Percentiles rank a stretch among this genome's conserved stretches.
Conservation (phyloP, 2,888 invertebrate species). For the Gymnoscelis rufifasciata region DNA sequence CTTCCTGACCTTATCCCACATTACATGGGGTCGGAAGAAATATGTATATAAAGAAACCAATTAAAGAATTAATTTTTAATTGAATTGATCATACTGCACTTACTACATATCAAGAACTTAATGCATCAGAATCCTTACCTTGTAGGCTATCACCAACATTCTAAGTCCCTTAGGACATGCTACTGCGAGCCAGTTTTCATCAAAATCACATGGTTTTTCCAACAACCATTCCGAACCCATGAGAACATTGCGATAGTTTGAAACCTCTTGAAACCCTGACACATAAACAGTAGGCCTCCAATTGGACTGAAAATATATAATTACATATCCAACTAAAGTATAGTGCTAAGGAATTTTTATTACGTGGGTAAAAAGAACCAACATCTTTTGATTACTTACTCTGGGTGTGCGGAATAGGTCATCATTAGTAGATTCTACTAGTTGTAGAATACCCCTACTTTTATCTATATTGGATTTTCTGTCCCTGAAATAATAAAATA, state of each 20-base stretch:
- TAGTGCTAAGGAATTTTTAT: too few species aligned
- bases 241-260: conserved; percentile 75
- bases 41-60: too few species aligned
- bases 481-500: conserved; percentile 56
- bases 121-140: too few species aligned
- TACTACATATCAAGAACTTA: background rate
- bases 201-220: conserved; percentile 88
- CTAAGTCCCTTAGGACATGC: conserved; percentile 92
- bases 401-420: conserved; percentile 6
- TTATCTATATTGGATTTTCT: conserved; percentile 68
- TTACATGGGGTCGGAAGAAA: too few species aligned
- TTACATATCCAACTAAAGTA: too few species aligned
- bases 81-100: too few species aligned
- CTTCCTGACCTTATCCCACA: too few species aligned
- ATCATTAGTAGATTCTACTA: conserved; percentile 49
- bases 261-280: conserved; percentile 51
- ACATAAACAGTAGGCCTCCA: conserved; percentile 65
- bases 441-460: conserved; percentile 73
- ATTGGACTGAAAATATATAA: conserved; percentile 33
- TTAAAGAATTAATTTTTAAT: too few species aligned
- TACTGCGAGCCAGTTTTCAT: conserved; percentile 84
- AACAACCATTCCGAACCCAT: conserved; percentile 97
- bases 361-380: background rate
- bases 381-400: background rate
- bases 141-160: conserved; percentile 87